These are phyloP conservation scores for Sicus ferrugineus DNA, from an alignment of 2,888 invertebrate species.

Conservation along the genomic window DNA sequence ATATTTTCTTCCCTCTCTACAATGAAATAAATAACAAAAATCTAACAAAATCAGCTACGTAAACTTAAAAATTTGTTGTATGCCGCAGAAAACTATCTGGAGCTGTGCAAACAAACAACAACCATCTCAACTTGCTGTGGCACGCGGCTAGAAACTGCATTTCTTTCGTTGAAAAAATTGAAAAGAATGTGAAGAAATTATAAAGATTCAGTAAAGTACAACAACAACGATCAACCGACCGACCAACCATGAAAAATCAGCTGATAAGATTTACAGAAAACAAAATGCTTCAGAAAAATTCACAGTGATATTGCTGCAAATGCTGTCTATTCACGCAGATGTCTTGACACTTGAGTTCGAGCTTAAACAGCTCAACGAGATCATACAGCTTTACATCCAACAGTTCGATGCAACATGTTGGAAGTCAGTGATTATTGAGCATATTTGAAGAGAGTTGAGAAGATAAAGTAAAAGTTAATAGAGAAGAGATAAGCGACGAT, in stretches of 20 bases:
- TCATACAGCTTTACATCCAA: not conserved
- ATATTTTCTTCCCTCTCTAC: too few relatives aligned
- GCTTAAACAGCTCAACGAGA: not conserved
- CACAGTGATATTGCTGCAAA: not conserved
- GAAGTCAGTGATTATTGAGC: too few relatives aligned
- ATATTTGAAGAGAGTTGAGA: too few relatives aligned
- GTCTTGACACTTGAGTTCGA: not conserved
- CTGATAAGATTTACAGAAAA: slow-evolving; percentile 12
- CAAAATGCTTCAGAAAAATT: not conserved
- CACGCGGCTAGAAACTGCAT: not conserved
- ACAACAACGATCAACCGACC: not conserved
- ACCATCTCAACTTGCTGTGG: too few relatives aligned
- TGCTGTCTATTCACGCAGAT: not conserved
- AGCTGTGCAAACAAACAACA: not conserved
- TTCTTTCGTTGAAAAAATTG: not conserved
- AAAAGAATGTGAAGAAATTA: slow-evolving; percentile 3
- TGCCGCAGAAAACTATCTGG: not conserved
- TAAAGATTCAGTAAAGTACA: slow-evolving; percentile 6
- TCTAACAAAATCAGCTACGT: not conserved
- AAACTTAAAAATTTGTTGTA: not conserved
- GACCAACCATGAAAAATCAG: slow-evolving; percentile 22
- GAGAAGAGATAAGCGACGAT: too few relatives aligned
- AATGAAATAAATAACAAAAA: too few relatives aligned
- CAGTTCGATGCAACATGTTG: slow-evolving; percentile 22
- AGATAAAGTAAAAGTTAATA: too few relatives aligned